A percentile compares a stretch with the other conserved stretches of the same genome.
phyloP scores from a whole-genome alignment of 2,113 vertebrate genomes.

The Pimephales promelas region DNA sequence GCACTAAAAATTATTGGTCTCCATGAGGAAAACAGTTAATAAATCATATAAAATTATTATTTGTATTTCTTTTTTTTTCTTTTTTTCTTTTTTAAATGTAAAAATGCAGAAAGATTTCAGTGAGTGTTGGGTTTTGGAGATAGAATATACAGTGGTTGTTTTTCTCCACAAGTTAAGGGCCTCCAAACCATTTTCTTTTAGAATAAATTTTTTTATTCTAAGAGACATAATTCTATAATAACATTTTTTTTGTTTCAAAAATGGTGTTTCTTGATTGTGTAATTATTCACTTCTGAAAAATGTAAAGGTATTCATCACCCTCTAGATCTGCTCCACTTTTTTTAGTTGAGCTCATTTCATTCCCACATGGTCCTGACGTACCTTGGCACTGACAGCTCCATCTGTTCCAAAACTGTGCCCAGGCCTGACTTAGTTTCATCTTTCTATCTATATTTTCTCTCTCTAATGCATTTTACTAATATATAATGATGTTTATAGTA shows the following conservation, averaged over 20 bases:
- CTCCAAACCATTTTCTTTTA: background rate
- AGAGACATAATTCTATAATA: too few relatives aligned
- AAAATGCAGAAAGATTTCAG: too few relatives aligned
- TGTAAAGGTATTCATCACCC: conserved; percentile 1
- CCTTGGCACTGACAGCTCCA: conserved; percentile 35
- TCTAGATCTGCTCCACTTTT: background rate
- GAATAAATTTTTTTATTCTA: too few relatives aligned
- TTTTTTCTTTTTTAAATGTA: too few relatives aligned
- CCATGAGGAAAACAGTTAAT: too few relatives aligned
- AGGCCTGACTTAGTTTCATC: conserved; percentile 14
- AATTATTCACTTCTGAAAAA: background rate
- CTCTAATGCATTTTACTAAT: background rate
- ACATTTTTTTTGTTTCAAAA: background rate
- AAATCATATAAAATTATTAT: too few relatives aligned
- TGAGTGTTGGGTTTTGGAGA: too few relatives aligned
- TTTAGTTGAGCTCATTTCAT: conserved; percentile 1
- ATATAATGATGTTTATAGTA: background rate
- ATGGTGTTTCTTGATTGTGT: background rate
- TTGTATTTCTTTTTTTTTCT: too few relatives aligned
- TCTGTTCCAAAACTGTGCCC: conserved; percentile 20
- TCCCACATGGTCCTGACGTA: background rate
- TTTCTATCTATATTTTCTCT: background rate
- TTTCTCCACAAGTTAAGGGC: background rate
- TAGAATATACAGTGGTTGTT: too few relatives aligned
- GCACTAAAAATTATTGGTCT: background rate